Conservation (phyloP, 2,888 invertebrate species). For the Troglohyphantes excavatus region DNA sequence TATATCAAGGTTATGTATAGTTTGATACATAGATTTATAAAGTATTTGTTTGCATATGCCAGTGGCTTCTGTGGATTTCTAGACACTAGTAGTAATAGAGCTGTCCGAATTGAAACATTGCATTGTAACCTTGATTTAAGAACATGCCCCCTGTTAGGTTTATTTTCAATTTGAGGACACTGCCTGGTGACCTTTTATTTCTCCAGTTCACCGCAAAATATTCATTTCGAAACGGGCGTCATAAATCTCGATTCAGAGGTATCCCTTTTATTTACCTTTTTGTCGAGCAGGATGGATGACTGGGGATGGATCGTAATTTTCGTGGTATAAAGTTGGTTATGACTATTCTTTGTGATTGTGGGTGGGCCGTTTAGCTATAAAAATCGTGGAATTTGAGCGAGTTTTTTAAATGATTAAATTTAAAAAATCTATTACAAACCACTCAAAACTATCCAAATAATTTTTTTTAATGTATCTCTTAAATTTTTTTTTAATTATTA, state of each 20-base stretch:
- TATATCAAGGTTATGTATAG: constrained; percentile 17
- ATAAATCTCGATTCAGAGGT: constrained; percentile 59
- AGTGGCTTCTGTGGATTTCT: neutral
- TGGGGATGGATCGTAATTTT: too few relatives aligned
- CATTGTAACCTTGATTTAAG: constrained; percentile 65
- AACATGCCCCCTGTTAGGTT: constrained; percentile 49
- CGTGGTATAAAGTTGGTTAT: too few relatives aligned
- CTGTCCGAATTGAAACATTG: constrained; percentile 67
- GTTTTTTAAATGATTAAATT: too few relatives aligned
- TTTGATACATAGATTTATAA: neutral
- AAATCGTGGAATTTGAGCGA: too few relatives aligned
- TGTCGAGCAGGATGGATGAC: neutral
- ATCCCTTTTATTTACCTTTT: constrained; percentile 25
- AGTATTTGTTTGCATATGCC: constrained; percentile 31
- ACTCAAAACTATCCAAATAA: too few relatives aligned
- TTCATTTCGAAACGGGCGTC: constrained; percentile 44
- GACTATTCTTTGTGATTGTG: too few relatives aligned
- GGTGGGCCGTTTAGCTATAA: too few relatives aligned
- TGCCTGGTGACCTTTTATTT: constrained; percentile 45
- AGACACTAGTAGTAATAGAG: constrained; percentile 49
- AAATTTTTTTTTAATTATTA: too few relatives aligned
- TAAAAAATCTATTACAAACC: too few relatives aligned
- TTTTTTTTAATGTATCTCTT: too few relatives aligned
- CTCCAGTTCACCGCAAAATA: constrained; percentile 58
- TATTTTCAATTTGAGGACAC: constrained; percentile 70